Base-by-base conservation (phyloP, 2,888 invertebrate genomes). In the Dilophus febrilis region DNA sequence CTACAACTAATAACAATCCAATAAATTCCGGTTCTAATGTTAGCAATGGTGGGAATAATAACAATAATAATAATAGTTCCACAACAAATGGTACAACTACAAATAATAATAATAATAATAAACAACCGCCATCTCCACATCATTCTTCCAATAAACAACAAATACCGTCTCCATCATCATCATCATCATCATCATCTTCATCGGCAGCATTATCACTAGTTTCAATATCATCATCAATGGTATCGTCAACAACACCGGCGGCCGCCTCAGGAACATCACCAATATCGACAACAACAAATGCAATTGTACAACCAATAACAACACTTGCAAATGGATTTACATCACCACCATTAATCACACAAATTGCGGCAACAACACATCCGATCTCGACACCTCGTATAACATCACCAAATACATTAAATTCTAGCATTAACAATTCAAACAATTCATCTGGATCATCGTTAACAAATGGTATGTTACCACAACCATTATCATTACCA, bases 401-500 rank as follows among this genome's bases (percentile, higher is more conserved):
- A 31, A 40, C 35, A 26, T 35, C 41, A n/a, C 38, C 43, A 34
- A 49, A 33, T 30, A 40, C 40, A 11, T 34, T 40, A 34, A 49
- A 26, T 30, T 35, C 17, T 65, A 65, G 12, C 59, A n/a, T n/a
- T n/a, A 64, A 32, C 64, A 62, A 50, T 63, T 64, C 27, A 64
- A 64, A 43, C 65, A 64, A 50, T 59, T 45, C n/a, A n/a, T n/a
- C n/a, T n/a, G 40, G 42, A 42, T 45, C 47, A 46, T 42, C 47
- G 41, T 44, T 46, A 43, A 41, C 47, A 44, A 40, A 42, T 47
- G 43, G 43, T 42, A 42, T 66, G 29, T 65, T 65, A 42, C n/a
- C n/a, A n/a, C 65, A 65, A 46, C 59, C 61, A 53, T 61, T 47
- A 46, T 64, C 67, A 51, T 66, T 67, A 54, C 67, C 68, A 52